Conservation (phyloP, 35 echinoderm and acorn worm species). For the Apostichopus parvimensis region DNA sequence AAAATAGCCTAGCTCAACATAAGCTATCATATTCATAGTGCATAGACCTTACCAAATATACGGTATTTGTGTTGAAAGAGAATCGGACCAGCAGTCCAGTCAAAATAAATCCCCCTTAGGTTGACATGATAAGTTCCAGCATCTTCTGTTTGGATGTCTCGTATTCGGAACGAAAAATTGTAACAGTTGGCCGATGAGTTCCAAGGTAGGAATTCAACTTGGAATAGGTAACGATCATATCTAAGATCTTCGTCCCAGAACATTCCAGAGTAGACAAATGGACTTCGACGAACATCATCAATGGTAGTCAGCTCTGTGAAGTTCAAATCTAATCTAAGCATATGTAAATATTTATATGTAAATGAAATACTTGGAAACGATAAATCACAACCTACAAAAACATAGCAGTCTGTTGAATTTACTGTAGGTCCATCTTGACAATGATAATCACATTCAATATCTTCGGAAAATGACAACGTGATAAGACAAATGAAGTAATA, state of each 20-base stretch:
- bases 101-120: not conserved
- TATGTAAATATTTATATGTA: not conserved
- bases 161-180: not conserved
- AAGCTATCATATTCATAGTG: too few species aligned
- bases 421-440: not conserved
- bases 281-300: not conserved
- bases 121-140: not conserved
- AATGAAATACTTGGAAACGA: not conserved
- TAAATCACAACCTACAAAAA: not conserved
- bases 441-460: not conserved
- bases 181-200: not conserved
- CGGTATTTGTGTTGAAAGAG: too few species aligned
- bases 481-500: too few species aligned
- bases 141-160: not conserved
- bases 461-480: not conserved
- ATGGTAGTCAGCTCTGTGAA: not conserved
- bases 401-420: constrained; percentile 11
- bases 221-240: not conserved
- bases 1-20: too few species aligned
- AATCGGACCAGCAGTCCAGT: not conserved
- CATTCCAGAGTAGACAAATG: not conserved
- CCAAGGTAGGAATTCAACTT: not conserved
- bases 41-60: too few species aligned
- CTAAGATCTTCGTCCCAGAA: not conserved
- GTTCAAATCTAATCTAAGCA: not conserved